Base-by-base conservation (phyloP, 2,797 vertebrate genomes). In the Aselliscus stoliczkanus region DNA sequence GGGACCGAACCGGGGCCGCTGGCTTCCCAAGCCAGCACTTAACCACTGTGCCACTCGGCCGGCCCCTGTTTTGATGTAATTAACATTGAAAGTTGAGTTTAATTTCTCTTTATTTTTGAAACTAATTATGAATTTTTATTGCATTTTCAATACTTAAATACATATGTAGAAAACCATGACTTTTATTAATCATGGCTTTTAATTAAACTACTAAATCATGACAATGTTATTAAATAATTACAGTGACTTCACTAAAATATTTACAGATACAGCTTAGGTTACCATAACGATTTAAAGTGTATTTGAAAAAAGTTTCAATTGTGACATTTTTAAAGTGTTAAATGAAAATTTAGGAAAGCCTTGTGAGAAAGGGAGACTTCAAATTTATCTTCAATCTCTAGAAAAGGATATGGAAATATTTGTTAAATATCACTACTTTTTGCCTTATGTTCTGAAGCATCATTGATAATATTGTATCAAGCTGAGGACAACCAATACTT, bases 391-490 rank as follows among this genome's bases (percentile, higher is more conserved):
- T 85, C 13, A 50, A n/a, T 76, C 62, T 79, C 56, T 93, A 29
- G 73, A 79, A 60, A 79, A 77, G 29, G 12, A 80, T 69, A 56
- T n/a, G 11, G 67, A 86, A 89, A 67, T 87, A 76, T 56, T 65
- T 76, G 12, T 87, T 84, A 17, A 50, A 13, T 34, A 56, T 83
- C 18, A 60, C 2, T 50, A 12, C 47, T 50, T 88, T 95, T 92
- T 88, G 85, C 44, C 25, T 93, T 88, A 13, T 84, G 52, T 54
- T 54, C 52, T 54, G 42, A 96, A 91, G 23, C n/a, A 94, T 72
- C 27, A 64, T 73, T 79, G 73, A 69, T 90, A 92, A 90, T 80
- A 93, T 81, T 95, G 92, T 81, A 79, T 93, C n/a, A 90, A 79
- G 44, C 56, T 81, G 92, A 92, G 60, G 34, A 14, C 20, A 94